Conservation (phyloP, 2,888 invertebrate species). For the Hyles lineata region DNA sequence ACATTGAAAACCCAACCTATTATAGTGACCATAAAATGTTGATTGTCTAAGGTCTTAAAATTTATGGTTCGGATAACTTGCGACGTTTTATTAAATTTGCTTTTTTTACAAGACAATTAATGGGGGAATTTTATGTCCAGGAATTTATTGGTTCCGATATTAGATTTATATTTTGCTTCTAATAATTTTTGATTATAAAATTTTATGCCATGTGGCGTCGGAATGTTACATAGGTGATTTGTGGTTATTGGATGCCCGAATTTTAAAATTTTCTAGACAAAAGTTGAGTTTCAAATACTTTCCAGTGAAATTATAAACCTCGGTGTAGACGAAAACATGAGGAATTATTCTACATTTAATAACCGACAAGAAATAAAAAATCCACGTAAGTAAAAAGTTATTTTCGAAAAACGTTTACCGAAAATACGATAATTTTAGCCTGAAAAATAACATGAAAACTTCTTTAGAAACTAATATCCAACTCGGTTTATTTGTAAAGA, state of each 20-base stretch:
- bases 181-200: background rate
- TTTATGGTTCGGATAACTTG: constrained; percentile 16
- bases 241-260: too few species aligned
- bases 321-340: too few species aligned
- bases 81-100: constrained; percentile 24
- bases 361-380: too few species aligned
- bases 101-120: constrained; percentile 26
- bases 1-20: constrained; percentile 3
- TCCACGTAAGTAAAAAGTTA: too few species aligned
- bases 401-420: too few species aligned
- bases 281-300: too few species aligned
- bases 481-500: constrained; percentile 10
- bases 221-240: too few species aligned
- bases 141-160: constrained; percentile 17
- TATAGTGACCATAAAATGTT: constrained; percentile 14
- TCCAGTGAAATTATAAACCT: too few species aligned
- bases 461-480: background rate
- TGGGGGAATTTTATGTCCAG: constrained; percentile 17
- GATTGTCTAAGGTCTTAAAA: constrained; percentile 4
- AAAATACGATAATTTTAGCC: too few species aligned
- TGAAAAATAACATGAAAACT: background rate
- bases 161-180: constrained; percentile 6
- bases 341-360: too few species aligned
- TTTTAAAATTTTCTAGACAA: too few species aligned
- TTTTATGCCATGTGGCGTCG: background rate